Conservation (phyloP, 2,797 vertebrate genomes). For the Acanthornis magna region DNA sequence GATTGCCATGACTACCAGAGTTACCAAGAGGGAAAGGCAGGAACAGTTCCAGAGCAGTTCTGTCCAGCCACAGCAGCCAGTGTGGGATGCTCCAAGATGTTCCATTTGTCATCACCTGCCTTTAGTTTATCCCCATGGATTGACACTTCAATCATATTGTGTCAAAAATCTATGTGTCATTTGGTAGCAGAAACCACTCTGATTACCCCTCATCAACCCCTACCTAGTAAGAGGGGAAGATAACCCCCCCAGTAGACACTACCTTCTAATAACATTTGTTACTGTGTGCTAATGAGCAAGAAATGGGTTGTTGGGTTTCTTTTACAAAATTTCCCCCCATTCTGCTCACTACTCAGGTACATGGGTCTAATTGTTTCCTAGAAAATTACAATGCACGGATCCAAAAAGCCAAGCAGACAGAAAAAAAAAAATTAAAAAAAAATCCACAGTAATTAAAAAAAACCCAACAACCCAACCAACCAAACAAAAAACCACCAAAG, state of each 20-base stretch:
- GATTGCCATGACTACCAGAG: accelerated
- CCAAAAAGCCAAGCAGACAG: neutral
- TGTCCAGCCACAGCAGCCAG: neutral
- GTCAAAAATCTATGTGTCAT: neutral
- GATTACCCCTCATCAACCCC: neutral
- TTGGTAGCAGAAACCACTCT: neutral
- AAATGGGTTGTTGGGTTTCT: neutral
- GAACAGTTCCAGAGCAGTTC: neutral
- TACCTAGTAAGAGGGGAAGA: neutral
- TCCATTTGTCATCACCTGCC: neutral
- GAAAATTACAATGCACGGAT: accelerated
- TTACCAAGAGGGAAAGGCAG: neutral
- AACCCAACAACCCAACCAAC: neutral
- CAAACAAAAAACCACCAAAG: neutral
- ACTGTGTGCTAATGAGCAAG: neutral
- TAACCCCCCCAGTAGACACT: neutral
- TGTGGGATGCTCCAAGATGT: neutral
- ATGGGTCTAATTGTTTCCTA: neutral
- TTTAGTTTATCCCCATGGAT: neutral
- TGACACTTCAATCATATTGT: neutral
- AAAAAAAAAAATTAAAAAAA: no score
- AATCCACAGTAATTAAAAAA: neutral
- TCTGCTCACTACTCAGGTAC: neutral
- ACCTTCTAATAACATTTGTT: neutral
- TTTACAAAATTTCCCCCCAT: neutral